Conservation (phyloP, 2,797 vertebrate species). For the Lacerta bilineata region DNA sequence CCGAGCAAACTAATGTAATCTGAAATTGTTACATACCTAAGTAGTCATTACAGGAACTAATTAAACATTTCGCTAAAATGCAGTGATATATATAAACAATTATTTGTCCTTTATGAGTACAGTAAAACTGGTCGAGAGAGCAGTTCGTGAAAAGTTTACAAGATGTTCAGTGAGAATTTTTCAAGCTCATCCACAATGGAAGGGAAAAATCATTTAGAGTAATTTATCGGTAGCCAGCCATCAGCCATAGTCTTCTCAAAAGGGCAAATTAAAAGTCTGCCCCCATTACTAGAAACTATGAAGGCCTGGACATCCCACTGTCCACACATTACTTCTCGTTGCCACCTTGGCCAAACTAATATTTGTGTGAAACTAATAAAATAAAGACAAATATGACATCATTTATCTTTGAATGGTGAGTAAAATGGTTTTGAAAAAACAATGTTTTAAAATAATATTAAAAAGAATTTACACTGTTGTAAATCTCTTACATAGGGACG, state of each 20-base stretch:
- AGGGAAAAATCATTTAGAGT: background rate
- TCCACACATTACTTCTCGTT: background rate
- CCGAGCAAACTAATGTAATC: slow-evolving; percentile 35
- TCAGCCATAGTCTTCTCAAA: background rate
- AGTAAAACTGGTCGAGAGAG: slow-evolving; percentile 33
- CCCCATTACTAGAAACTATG: background rate
- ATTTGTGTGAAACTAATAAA: no score
- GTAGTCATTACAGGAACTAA: slow-evolving; percentile 32
- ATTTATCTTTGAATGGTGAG: no score
- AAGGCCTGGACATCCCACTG: background rate
- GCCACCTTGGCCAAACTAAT: no score
- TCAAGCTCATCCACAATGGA: background rate
- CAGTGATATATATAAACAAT: slow-evolving; percentile 39
- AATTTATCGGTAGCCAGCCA: background rate
- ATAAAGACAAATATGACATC: background rate
- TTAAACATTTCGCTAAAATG: slow-evolving; percentile 46
- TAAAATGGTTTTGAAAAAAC: no score
- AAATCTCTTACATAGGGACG: background rate
- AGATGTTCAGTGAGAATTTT: slow-evolving; percentile 10
- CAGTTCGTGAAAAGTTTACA: slow-evolving; percentile 13
- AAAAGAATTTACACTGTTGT: background rate
- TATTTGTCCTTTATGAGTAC: slow-evolving; percentile 36
- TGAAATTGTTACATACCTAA: slow-evolving; percentile 30
- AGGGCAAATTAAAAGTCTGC: background rate
- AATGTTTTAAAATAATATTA: no score